Evolutionary conservation across 2,888 invertebrate genomes (phyloP).

Genomic region (Hemicrepidius hirtus): DNA sequence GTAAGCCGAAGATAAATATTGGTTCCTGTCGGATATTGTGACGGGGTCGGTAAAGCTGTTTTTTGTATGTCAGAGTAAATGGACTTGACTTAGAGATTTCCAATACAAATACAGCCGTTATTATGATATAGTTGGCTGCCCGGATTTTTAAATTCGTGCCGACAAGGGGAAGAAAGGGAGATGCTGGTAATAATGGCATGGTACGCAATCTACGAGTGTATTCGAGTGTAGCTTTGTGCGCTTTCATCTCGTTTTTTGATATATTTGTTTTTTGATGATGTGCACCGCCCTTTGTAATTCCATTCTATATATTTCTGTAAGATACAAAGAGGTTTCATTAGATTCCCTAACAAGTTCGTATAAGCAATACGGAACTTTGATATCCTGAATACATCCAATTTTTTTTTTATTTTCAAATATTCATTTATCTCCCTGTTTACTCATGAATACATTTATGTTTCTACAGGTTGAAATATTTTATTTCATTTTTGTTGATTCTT

Average conservation of each 20-base stretch:
- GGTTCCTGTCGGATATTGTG: constrained; percentile 65
- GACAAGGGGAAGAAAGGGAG: constrained; percentile 23
- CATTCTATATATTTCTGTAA: constrained; percentile 30
- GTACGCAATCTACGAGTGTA: constrained; percentile 43
- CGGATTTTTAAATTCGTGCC: constrained; percentile 27
- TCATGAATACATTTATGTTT: constrained; percentile 12
- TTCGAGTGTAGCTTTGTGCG: constrained; percentile 42
- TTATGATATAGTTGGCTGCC: constrained; percentile 51
- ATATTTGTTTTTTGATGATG: constrained; percentile 47
- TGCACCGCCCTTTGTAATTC: constrained; percentile 36
- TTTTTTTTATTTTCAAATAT: constrained; percentile 10
- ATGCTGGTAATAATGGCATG: constrained; percentile 39
- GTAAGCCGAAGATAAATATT: constrained; percentile 67
- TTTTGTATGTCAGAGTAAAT: constrained; percentile 57
- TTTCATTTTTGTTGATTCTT: neutral
- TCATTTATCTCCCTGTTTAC: constrained; percentile 3
- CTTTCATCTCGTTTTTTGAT: constrained; percentile 46
- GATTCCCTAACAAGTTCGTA: constrained; percentile 33
- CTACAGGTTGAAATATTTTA: neutral
- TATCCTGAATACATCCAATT: constrained; percentile 1
- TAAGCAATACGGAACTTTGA: constrained; percentile 26
- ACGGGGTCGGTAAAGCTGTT: constrained; percentile 60
- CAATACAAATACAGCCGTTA: constrained; percentile 59
- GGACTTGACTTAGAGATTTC: constrained; percentile 57
- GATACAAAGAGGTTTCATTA: constrained; percentile 38